Percentiles rank a stretch among this genome's conserved stretches.
Evolutionary conservation across 2,113 vertebrate species (phyloP).

Genomic region (Cryptomyrus ogoouensis): DNA sequence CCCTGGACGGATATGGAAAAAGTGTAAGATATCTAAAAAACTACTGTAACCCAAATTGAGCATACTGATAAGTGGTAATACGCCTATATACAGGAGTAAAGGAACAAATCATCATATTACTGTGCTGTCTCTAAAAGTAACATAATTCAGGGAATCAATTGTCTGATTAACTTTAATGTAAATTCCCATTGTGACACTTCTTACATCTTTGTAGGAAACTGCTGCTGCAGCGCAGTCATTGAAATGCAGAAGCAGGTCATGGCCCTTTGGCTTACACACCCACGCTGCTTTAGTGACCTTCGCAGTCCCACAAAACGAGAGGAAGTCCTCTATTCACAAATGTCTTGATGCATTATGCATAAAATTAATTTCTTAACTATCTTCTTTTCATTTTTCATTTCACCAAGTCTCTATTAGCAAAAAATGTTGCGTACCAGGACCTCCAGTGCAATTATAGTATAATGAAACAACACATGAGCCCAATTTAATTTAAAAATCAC

Average conservation of each 20-base stretch:
- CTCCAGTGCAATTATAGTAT: neutral
- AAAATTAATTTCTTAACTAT: constrained; percentile 49
- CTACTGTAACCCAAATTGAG: neutral
- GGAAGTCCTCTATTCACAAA: constrained; percentile 38
- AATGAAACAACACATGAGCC: neutral
- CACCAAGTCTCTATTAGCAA: neutral
- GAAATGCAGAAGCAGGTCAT: constrained; percentile 41
- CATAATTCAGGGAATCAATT: neutral
- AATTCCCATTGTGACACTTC: constrained; percentile 45
- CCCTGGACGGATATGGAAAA: neutral
- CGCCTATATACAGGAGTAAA: neutral
- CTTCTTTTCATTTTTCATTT: constrained; percentile 27
- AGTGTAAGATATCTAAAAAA: neutral
- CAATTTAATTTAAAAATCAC: neutral
- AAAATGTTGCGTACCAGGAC: neutral
- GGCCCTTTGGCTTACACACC: constrained; percentile 47
- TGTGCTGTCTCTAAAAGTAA: neutral
- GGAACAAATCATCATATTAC: neutral
- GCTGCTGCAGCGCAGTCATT: constrained; percentile 51
- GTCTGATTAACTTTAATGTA: constrained; percentile 30
- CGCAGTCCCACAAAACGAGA: constrained; percentile 50
- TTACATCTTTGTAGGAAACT: constrained; percentile 38
- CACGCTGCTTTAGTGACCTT: constrained; percentile 44
- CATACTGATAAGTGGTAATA: neutral
- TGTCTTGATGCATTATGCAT: constrained; percentile 48